Evolutionary conservation across 2,797 vertebrate genomes (phyloP), one percentile per base, ranked within the genome.

Genomic region (Enteromius afrohamiltoni): DNA sequence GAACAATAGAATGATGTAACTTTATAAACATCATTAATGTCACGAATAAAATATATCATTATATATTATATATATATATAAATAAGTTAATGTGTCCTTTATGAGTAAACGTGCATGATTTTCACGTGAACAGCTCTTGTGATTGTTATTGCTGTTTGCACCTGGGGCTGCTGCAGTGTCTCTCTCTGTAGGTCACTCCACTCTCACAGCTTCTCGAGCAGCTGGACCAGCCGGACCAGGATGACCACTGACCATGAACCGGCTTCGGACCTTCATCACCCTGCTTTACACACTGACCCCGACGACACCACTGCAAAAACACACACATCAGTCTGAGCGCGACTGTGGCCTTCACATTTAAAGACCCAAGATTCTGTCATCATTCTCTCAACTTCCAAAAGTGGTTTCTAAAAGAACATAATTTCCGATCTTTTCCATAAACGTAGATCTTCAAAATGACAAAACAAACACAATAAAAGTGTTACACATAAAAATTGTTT

Each of bases 171-270:
- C 91, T 95, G 91, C 97, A 98, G 80, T 96, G 95, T 70, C 96
- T 94, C 83, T 97, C 96, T 86, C 95, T 93, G 88, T 92, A 95
- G 1, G 94, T 96, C 85, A 97, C 92, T 2, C 97, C 97, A 26
- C 95, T 96, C 85, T 96, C 95, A 14, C 97, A 98, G 84, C 94
- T 97, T 64, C 97, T 93, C 14, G 97, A 96, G 89, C 97, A 98
- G 10, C 91, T 86, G 4, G 96, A 95, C 97, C 96, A 97, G 2
- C 90, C 87, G 0, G 96, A 96, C 97, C 97, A 98, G 49, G 92
- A 91, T 0, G 97, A 96, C 97, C 97, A 98, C 11, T 94, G 95
- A 16, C 96, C 96, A 0, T 96, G 93, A 65, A 93, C 95, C 67
- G 96, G 93, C 84, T 89, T 93, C 1, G 96, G 96, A 29, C 96